Evolutionary conservation across 2,113 vertebrate species (phyloP), one percentile per base, ranked within the genome.

Genomic region (Rhynchomys soricoides): DNA sequence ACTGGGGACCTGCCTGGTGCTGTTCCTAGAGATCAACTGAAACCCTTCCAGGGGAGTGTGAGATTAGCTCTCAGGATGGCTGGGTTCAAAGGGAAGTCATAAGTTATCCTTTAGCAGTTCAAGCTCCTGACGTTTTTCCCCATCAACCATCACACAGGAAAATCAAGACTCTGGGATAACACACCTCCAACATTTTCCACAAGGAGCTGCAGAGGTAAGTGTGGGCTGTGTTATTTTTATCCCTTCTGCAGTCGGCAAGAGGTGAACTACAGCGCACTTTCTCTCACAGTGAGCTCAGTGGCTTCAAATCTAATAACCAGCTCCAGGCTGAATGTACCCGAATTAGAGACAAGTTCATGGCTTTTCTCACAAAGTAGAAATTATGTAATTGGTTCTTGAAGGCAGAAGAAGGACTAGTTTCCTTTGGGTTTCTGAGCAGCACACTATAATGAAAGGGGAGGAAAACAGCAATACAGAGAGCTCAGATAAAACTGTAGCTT

Each of bases 231-330:
- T 64, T 57, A 50, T 73, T 90, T 55, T 26, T 75, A 68, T 68
- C 43, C 19, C 48, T 26, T 45, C 1, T 3, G 3, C 2, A 3
- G 31, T 52, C 8, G 31, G 52, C 15, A 48, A 0, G 16, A 43
- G 5, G 5, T 10, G 11, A 34, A 31, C 26, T 7, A 0, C 1
- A 57, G 45, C 64, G 24, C 0, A 2, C 66, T 24, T 6, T 26
- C 15, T 73, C 57, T 66, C 40, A 48, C 12, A 37, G 45, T 57
- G 48, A 74, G 45, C n/a, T 37, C 16, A 0, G 10, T 21, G 71
- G 37, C 52, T 79, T 22, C 40, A 21, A 22, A 40, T 68, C 22
- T 73, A 50, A 43, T 86, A 11, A 74, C 59, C 55, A 7, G 21
- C 73, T n/a, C 85, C 24, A 68, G 40, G 37, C 40, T 16, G 22